Evolutionary conservation across 2,113 vertebrate genomes (phyloP).

Genomic region (Hucho hucho): DNA sequence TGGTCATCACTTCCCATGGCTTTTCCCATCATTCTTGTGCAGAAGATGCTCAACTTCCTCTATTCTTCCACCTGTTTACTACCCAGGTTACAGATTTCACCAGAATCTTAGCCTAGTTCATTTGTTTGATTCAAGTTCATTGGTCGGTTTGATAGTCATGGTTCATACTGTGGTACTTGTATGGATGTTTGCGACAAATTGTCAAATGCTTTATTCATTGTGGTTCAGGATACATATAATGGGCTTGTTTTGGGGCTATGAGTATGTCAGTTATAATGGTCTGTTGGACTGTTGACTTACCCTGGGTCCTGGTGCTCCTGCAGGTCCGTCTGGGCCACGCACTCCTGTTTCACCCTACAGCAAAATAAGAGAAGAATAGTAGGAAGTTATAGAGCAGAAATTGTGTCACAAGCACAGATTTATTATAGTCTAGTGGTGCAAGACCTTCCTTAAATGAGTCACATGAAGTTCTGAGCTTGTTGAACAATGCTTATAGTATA

Average conservation of each 20-base stretch:
- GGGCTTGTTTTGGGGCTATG: not conserved
- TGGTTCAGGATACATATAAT: not conserved
- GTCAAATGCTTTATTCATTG: not conserved
- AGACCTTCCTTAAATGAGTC: no score
- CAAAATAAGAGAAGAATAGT: slow-evolving; percentile 21
- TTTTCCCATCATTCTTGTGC: no score
- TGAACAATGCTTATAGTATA: no score
- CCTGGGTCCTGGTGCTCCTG: slow-evolving; percentile 80
- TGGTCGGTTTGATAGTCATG: not conserved
- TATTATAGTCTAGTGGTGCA: no score
- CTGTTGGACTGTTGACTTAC: slow-evolving; percentile 72
- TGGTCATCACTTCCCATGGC: not conserved
- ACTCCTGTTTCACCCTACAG: slow-evolving; percentile 85
- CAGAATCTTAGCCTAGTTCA: no score
- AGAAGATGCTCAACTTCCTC: no score
- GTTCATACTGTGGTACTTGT: not conserved
- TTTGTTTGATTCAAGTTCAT: not conserved
- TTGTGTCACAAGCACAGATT: no score
- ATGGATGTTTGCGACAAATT: no score
- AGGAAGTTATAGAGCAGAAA: no score
- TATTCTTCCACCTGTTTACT: no score
- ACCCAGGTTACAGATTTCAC: no score
- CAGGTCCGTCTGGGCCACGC: slow-evolving; percentile 77
- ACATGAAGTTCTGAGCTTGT: no score
- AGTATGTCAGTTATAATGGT: not conserved